Conservation (phyloP, 2,888 invertebrate genomes). For the Yponomeuta sedellus region DNA sequence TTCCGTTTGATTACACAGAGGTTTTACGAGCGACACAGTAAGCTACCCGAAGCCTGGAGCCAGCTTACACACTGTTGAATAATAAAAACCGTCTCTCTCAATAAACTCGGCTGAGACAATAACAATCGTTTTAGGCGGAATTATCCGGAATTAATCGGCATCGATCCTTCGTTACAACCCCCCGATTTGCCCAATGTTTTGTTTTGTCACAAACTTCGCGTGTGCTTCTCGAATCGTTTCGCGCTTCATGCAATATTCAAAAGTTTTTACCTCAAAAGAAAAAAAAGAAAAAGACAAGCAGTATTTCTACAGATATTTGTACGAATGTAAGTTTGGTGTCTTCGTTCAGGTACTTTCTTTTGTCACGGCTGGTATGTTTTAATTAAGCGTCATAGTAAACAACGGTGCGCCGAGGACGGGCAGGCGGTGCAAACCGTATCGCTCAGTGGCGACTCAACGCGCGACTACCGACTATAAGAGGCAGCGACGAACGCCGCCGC, state of each 20-base stretch:
- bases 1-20: constrained; percentile 23
- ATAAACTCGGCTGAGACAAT: not conserved
- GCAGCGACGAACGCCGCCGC: constrained; percentile 20
- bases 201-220: constrained; percentile 19
- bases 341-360: not conserved
- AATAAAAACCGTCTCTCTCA: not conserved
- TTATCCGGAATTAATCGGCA: not conserved
- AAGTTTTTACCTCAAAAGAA: constrained; percentile 33
- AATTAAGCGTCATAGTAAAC: constrained; percentile 18
- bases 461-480: constrained; percentile 45
- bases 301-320: not conserved
- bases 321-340: not conserved
- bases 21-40: constrained; percentile 28
- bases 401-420: constrained; percentile 21
- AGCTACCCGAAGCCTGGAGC: not conserved
- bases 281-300: constrained; percentile 2
- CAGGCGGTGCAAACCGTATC: constrained; percentile 32
- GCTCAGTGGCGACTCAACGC: constrained; percentile 44
- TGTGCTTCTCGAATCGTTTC: constrained; percentile 29
- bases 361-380: not conserved
- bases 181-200: not conserved
- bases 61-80: not conserved
- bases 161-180: not conserved
- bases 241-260: constrained; percentile 47
- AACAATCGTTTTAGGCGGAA: not conserved